Evolutionary conservation across 1,140 invertebrate species (phyloP).

Genomic region (Mamestra configurata): DNA sequence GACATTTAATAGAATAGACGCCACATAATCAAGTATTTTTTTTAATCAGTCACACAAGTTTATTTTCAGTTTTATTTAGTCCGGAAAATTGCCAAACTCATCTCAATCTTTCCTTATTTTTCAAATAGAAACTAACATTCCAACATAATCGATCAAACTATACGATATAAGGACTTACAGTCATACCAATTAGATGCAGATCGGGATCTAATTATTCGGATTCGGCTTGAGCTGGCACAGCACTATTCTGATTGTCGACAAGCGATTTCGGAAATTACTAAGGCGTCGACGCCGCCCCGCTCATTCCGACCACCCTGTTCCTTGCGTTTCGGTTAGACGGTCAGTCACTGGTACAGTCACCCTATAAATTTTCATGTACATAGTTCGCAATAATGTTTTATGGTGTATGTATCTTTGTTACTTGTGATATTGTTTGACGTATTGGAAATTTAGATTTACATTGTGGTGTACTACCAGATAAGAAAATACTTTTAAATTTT

Average conservation of each 20-base stretch:
- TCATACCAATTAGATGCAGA: slow-evolving; percentile 76
- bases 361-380: slow-evolving; percentile 66
- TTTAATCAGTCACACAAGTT: too few relatives aligned
- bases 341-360: slow-evolving; percentile 71
- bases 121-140: not conserved
- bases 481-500: too few relatives aligned
- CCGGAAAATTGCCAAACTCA: too few relatives aligned
- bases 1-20: too few relatives aligned
- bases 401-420: slow-evolving; percentile 24
- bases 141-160: slow-evolving; percentile 17
- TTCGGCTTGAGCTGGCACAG: slow-evolving; percentile 72
- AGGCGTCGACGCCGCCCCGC: slow-evolving; percentile 73
- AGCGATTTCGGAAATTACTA: slow-evolving; percentile 87
- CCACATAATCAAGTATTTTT: too few relatives aligned
- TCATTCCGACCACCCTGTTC: slow-evolving; percentile 65
- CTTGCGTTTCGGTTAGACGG: slow-evolving; percentile 78
- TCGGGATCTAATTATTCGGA: slow-evolving; percentile 83
- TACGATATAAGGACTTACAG: slow-evolving; percentile 34
- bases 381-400: slow-evolving; percentile 33
- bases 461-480: not conserved
- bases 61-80: too few relatives aligned
- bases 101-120: not conserved
- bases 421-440: slow-evolving; percentile 14
- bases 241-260: slow-evolving; percentile 84
- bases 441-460: slow-evolving; percentile 2